Evolutionary conservation across 2,888 invertebrate species (phyloP).

Genomic region (Drosophila nigricruria): DNA sequence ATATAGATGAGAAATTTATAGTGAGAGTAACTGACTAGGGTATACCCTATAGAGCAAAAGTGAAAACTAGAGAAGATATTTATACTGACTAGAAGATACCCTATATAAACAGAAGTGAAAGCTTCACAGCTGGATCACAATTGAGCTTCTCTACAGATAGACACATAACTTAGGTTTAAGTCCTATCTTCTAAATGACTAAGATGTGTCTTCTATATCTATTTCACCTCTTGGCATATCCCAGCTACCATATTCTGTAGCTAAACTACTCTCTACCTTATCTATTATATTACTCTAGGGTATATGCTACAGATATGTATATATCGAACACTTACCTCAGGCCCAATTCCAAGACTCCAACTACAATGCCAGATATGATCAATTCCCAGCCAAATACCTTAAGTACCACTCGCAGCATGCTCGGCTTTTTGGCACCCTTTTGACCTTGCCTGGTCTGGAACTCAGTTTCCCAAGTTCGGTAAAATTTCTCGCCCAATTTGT

Average conservation of each 20-base stretch:
- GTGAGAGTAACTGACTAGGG: background rate
- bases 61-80: background rate
- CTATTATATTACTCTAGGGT: background rate
- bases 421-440: constrained; percentile 84
- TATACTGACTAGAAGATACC: background rate
- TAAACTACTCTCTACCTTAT: background rate
- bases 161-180: no score
- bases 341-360: constrained; percentile 87
- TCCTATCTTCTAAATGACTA: no score
- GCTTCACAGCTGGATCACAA: no score
- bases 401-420: constrained; percentile 83
- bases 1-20: background rate
- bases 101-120: background rate
- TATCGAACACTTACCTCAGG: constrained; percentile 83
- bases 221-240: background rate
- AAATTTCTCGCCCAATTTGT: constrained; percentile 87
- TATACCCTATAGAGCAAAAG: background rate
- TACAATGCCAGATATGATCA: constrained; percentile 87
- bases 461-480: constrained; percentile 88
- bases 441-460: constrained; percentile 76
- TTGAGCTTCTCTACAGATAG: no score
- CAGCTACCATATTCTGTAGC: background rate
- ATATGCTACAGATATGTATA: background rate
- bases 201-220: background rate
- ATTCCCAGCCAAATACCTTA: constrained; percentile 87